phyloP scores from a whole-genome alignment of 2,888 invertebrate genomes.

The Microctonus brassicae region DNA sequence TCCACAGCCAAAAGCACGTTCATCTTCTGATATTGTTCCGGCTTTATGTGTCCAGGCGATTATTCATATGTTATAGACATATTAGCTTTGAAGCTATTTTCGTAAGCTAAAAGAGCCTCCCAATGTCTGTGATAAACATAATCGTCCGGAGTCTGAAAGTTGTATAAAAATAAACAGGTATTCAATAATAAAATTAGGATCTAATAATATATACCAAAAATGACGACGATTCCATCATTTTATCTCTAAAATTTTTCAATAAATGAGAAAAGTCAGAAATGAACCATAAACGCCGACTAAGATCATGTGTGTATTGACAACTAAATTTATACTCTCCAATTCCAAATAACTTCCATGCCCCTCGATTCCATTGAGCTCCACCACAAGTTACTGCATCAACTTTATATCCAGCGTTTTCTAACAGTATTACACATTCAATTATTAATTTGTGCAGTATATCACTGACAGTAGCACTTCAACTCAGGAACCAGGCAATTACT shows the following conservation, averaged over 20 bases:
- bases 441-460: constrained; percentile 47
- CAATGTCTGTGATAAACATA: constrained; percentile 34
- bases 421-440: constrained; percentile 48
- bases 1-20: constrained; percentile 36
- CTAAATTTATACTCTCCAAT: constrained; percentile 36
- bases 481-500: constrained; percentile 37
- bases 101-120: constrained; percentile 23
- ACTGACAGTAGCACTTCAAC: constrained; percentile 43
- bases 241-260: constrained; percentile 46
- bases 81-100: constrained; percentile 13
- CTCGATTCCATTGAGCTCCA: constrained; percentile 53
- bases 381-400: constrained; percentile 50
- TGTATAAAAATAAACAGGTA: not conserved
- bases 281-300: constrained; percentile 45
- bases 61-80: constrained; percentile 31
- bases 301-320: constrained; percentile 47
- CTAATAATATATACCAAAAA: constrained; percentile 36
- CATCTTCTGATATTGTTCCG: constrained; percentile 38
- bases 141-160: constrained; percentile 38
- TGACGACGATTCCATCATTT: constrained; percentile 38
- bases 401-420: constrained; percentile 45
- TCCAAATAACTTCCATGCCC: constrained; percentile 49
- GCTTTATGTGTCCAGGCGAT: constrained; percentile 34
- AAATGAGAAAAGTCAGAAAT: constrained; percentile 52
- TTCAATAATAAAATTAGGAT: not conserved